phyloP scores from a whole-genome alignment of 1,140 invertebrate genomes.

The Bombus sylvicola region DNA sequence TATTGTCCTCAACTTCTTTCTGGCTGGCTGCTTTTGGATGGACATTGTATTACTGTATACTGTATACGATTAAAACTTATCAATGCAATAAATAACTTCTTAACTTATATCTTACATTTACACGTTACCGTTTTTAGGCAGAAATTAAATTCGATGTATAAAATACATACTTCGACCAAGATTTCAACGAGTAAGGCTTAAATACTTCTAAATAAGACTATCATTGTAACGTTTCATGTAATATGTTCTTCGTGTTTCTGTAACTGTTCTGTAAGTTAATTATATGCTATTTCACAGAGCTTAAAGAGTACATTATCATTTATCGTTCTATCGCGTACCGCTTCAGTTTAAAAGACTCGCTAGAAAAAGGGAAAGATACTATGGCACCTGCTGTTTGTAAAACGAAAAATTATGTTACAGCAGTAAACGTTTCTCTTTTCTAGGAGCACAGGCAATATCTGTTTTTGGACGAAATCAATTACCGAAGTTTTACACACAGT shows the following conservation, averaged over 20 bases:
- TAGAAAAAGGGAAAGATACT: slow-evolving; percentile 10
- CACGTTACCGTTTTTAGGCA: slow-evolving; percentile 7
- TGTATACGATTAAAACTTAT: slow-evolving; percentile 44
- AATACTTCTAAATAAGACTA: slow-evolving; percentile 26
- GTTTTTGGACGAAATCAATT: slow-evolving; percentile 46
- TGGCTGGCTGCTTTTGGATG: slow-evolving; percentile 68
- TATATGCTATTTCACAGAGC: slow-evolving; percentile 35
- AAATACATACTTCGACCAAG: slow-evolving; percentile 18
- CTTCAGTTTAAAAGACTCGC: slow-evolving; percentile 2
- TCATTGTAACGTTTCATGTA: slow-evolving; percentile 11
- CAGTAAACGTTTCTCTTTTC: slow-evolving; percentile 23
- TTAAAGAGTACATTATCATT: slow-evolving; percentile 13
- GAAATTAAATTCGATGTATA: slow-evolving; percentile 60
- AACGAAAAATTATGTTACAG: slow-evolving; percentile 15
- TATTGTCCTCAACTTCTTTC: slow-evolving; percentile 63
- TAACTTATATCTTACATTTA: slow-evolving; percentile 6
- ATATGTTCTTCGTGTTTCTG: neutral
- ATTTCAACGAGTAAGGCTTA: slow-evolving; percentile 29
- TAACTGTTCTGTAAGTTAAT: slow-evolving; percentile 15
- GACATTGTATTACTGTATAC: slow-evolving; percentile 61
- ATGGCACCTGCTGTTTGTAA: neutral
- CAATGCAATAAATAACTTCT: slow-evolving; percentile 44
- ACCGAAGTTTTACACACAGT: neutral
- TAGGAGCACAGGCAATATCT: slow-evolving; percentile 31
- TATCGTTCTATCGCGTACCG: slow-evolving; percentile 16